A percentile compares a stretch with the other conserved stretches of the same genome.
These are phyloP conservation scores for Catharus ustulatus DNA, from an alignment of 2,797 vertebrate species.

Conservation along the genomic window DNA sequence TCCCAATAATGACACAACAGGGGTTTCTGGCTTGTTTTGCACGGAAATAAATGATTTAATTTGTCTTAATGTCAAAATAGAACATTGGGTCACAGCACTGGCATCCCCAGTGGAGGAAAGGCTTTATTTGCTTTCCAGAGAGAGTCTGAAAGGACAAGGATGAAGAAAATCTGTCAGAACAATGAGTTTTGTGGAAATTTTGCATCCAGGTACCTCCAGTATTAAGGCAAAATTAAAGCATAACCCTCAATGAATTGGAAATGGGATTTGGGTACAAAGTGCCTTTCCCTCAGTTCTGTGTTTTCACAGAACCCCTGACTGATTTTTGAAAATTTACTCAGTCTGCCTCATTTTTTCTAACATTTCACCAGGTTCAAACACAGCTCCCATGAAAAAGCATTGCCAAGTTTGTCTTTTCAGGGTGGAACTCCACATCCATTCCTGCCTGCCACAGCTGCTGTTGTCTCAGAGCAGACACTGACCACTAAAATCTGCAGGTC, in stretches of 20 bases:
- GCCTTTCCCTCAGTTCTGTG: not conserved
- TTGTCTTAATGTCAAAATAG: slow-evolving; percentile 37
- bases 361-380: not conserved
- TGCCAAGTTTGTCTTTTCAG: not conserved
- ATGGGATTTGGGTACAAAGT: rapidly evolving
- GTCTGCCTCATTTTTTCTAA: not conserved
- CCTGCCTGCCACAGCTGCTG: not conserved
- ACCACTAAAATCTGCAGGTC: not conserved
- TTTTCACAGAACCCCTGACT: not conserved
- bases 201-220: not conserved
- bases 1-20: slow-evolving; percentile 12
- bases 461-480: not conserved
- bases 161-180: not conserved
- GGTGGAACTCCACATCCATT: not conserved
- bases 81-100: slow-evolving; percentile 26
- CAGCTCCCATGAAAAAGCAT: not conserved
- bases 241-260: not conserved
- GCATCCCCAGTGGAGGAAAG: not conserved
- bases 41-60: slow-evolving; percentile 39
- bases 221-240: not conserved
- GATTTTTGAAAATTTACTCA: not conserved
- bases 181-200: not conserved
- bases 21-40: slow-evolving; percentile 29
- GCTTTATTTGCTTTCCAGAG: not conserved
- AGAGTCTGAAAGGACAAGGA: not conserved